phyloP scores from a whole-genome alignment of 1,140 invertebrate species.

The Popillia japonica region DNA sequence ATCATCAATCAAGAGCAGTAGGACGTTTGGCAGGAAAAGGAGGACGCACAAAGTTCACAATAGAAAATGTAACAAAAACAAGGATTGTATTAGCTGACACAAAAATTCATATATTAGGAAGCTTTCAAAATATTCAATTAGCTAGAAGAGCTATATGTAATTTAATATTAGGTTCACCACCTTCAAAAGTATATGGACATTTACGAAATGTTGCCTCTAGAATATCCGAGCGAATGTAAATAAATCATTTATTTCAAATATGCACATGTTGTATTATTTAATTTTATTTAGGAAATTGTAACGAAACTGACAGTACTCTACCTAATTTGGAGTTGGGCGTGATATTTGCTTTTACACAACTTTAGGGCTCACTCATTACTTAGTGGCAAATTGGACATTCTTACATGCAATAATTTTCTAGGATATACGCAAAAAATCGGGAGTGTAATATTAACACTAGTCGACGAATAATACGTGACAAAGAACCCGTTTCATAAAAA shows the following conservation, averaged over 20 bases:
- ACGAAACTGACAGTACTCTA: no score
- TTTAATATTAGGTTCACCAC: conserved; percentile 94
- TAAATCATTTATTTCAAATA: conserved; percentile 48
- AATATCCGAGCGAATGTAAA: conserved; percentile 83
- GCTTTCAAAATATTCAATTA: conserved; percentile 96
- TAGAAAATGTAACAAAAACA: conserved; percentile 99
- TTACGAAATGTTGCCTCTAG: conserved; percentile 83
- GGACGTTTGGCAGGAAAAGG: conserved; percentile 97
- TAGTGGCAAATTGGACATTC: no score
- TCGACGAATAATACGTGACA: no score
- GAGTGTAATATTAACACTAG: no score
- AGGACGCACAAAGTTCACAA: conserved; percentile 96
- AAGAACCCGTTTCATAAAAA: no score
- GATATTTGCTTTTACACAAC: no score
- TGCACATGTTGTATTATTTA: not conserved
- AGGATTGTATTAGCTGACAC: conserved; percentile 96
- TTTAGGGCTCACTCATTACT: no score
- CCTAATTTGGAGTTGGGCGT: not conserved
- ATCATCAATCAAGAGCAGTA: conserved; percentile 95
- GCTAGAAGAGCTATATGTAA: conserved; percentile 97
- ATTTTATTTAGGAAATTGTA: no score
- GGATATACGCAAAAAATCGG: no score
- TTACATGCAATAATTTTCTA: no score
- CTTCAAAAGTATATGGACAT: conserved; percentile 96
- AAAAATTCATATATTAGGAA: conserved; percentile 97